Base-by-base conservation (phyloP, 2,888 invertebrate species). In the Augiades crinisus region DNA sequence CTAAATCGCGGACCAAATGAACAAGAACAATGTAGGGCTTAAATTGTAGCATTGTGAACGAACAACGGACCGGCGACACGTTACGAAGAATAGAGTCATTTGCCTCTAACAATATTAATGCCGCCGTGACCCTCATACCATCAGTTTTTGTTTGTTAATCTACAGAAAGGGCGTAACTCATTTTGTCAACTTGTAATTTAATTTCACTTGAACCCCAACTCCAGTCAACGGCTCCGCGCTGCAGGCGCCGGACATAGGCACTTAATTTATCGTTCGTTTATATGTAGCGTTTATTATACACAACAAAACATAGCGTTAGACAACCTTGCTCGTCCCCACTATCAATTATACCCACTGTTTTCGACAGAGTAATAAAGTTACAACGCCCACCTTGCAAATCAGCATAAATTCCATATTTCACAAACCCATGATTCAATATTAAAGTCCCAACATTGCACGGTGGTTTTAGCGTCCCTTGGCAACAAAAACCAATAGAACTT, bases 131-230 rank as follows among this genome's bases (percentile, higher is more conserved):
- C 88, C 87, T 81, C 81, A 78, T 72, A 78, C 79, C 86, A 81
- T 83, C 85, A 86, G 80, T 87, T 89, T 89, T 87, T 89, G 89
- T 89, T 89, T 89, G 87, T 88, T 88, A 89, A 88, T 89, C 86
- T 84, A 81, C 81, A 85, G 85, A 85, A 84, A 86, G 87, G 88
- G 87, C 88, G 88, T 89, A 82, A 87, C 87, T 89, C 88, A 84
- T 87, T 88, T 87, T 84, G 86, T 87, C 87, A 81, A 83, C 85
- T 79, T 75, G 81, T 89, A 88, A 89, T 89, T 87, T 85, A 85
- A 89, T 88, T 88, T 83, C 75, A 75, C 72, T 76, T 78, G 78
- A 77, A 78, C 85, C 85, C 84, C 58, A 70, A 66, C 72, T 17
- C 30, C 62, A 72, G 67, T 70, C 70, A 59, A 59, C 62, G 65